Evolutionary conservation across 2,113 vertebrate genomes (phyloP), one percentile per base, ranked within the genome.

Genomic region (Silurus asotus): DNA sequence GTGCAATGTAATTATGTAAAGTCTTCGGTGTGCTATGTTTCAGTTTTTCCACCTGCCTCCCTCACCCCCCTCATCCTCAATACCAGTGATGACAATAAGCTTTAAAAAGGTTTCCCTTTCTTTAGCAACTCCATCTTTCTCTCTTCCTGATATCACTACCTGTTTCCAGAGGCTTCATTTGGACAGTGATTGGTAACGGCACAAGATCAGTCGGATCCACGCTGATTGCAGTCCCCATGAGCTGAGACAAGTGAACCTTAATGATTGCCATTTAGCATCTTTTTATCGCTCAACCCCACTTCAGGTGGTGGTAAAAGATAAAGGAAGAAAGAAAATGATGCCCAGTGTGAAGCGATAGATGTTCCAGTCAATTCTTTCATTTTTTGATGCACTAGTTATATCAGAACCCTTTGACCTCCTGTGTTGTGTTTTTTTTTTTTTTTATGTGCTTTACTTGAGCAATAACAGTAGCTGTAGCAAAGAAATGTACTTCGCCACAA

Each of bases 141-240:
- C 93, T 86, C 17, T 55, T 76, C 79, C 88, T 91, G 93, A 90
- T 90, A 90, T 91, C 93, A 90, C 91, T 92, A 92, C 93, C 92
- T 90, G 82, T 64, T 76, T 87, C 86, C 83, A 59, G 51, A 76
- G 78, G 45, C 61, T 15, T 64, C 67, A 80, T 77, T 81, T 88
- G 90, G 86, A 87, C 87, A 89, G 91, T 90, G 89, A 87, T 92
- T 88, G 90, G 90, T 86, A 88, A 89, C 59, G 58, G 23, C 87
- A 90, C 90, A 88, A 88, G 87, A 13, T 53, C 58, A 82, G 70
- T 87, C 89, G 88, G 86, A 89, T 90, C 81, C 83, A 84, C 55
- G 85, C 83, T 87, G 84, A 89, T 90, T 90, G 64, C 74, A 48
- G 49, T 48, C 64, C 65, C 75, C 37, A 51, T 69, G 25, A 74